Base-by-base conservation (phyloP, 2,888 invertebrate genomes). In the Lymantria monacha region DNA sequence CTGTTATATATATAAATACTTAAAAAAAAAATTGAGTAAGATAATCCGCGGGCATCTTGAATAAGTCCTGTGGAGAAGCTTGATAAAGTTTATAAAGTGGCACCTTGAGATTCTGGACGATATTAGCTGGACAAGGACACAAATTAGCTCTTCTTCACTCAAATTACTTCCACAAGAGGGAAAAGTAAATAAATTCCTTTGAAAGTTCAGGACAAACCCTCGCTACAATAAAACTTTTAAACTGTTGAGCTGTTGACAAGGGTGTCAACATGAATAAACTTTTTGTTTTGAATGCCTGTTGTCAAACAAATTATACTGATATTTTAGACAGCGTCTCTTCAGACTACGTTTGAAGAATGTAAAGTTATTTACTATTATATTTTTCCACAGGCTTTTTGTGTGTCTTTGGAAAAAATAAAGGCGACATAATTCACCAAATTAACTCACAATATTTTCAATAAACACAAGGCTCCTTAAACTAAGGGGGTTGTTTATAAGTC, bases 111-210 rank as follows among this genome's bases (percentile, higher is more conserved):
- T 33, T 33, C 9, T 33, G 33, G 3, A 10, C 33, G 22, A 44
- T 15, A 37, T 37, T 22, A 11, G 0, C 37, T n/a, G 44, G 31
- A 30, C 37, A 44, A 44, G 22, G 36, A 22, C 43, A 12, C 37
- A 44, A 15, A 37, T 22, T 44, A 36, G 15, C 15, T 36, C 36
- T 11, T 9, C 36, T 15, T 15, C 14, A n/a, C 36, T 44, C 15
- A 37, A 44, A 44, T 36, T 44, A 44, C 36, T 44, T 44, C 36
- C 15, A 37, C 37, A 44, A 36, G 42, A 40, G 44, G 44, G 30
- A 22, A 36, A 37, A 11, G 37, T 44, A 44, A 44, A 44, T 36
- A 37, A 22, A 44, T 36, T 37, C 14, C 37, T n/a, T 44, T 15
- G 44, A 43, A 12, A 22, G 13, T 10, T 13, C 14, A 31, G 22